phyloP scores from a whole-genome alignment of 2,797 vertebrate genomes.

The Sebastes oblongus region DNA sequence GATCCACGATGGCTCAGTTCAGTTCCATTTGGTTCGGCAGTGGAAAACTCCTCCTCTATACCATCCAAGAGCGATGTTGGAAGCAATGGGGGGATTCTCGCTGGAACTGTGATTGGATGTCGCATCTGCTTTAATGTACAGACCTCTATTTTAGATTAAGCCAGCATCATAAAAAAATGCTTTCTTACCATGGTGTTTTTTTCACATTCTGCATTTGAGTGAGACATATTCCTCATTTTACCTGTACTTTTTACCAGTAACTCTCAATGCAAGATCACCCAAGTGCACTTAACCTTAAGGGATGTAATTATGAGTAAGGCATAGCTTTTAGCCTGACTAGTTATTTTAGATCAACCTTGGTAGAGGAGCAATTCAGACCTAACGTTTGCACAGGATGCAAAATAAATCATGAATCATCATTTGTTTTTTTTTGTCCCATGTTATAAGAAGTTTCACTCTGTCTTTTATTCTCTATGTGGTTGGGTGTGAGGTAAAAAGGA shows the following conservation, averaged over 20 bases:
- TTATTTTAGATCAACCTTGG: neutral
- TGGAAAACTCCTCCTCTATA: neutral
- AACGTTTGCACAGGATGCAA: constrained; percentile 26
- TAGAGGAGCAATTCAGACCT: constrained; percentile 5
- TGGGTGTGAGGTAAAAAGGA: constrained; percentile 19
- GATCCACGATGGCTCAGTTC: neutral
- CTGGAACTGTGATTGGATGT: constrained; percentile 38
- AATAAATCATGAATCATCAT: constrained; percentile 12
- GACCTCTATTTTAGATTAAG: constrained; percentile 31
- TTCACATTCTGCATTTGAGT: constrained; percentile 19
- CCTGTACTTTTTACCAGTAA: constrained; percentile 20
- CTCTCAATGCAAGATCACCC: constrained; percentile 58
- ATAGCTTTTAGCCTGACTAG: constrained; percentile 11
- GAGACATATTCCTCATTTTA: constrained; percentile 22
- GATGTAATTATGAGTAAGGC: constrained; percentile 21
- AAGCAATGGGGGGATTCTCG: neutral
- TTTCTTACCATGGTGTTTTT: constrained; percentile 14
- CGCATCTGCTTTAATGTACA: constrained; percentile 22
- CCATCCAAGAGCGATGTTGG: neutral
- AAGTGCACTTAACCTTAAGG: constrained; percentile 72
- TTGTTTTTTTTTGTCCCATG: neutral
- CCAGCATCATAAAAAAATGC: neutral
- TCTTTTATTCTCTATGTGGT: constrained; percentile 9
- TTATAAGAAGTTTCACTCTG: neutral
- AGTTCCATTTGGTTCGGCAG: neutral